A percentile compares a stretch with the other conserved stretches of the same genome.
These are phyloP conservation scores for Hesperia comma DNA, from an alignment of 2,888 invertebrate genomes.

Conservation along the genomic window DNA sequence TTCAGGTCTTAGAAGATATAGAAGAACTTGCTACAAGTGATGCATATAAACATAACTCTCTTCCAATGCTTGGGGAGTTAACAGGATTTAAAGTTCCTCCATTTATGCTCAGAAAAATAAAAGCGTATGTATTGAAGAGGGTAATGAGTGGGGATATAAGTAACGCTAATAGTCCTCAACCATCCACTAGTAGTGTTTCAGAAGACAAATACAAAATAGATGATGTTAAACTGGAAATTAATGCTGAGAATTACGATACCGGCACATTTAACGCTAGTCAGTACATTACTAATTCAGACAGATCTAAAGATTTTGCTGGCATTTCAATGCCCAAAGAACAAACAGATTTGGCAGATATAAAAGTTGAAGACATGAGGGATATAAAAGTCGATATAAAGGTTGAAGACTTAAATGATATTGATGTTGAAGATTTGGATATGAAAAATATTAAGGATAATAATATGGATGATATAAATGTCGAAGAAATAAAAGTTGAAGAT, in stretches of 20 bases:
- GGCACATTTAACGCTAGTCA: constrained; percentile 71
- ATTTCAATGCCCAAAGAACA: constrained; percentile 71
- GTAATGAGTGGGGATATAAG: constrained; percentile 63
- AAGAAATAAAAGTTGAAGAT: constrained; percentile 73
- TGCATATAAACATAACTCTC: constrained; percentile 87
- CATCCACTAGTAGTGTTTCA: constrained; percentile 62
- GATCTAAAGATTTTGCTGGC: constrained; percentile 69
- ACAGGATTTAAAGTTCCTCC: constrained; percentile 90
- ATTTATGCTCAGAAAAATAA: constrained; percentile 90
- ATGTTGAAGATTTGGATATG: constrained; percentile 72
- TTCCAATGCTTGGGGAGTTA: constrained; percentile 86
- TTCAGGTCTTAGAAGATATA: constrained; percentile 88
- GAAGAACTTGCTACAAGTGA: constrained; percentile 89
- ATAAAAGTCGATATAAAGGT: constrained; percentile 78
- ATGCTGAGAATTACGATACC: constrained; percentile 67
- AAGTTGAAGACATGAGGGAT: constrained; percentile 78
- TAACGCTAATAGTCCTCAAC: constrained; percentile 70
- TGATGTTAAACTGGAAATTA: constrained; percentile 68
- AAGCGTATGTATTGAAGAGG: constrained; percentile 83
- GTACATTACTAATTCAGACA: constrained; percentile 66
- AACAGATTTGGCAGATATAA: constrained; percentile 74
- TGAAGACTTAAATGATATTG: constrained; percentile 73
- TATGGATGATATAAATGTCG: constrained; percentile 70
- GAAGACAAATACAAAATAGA: constrained; percentile 72
- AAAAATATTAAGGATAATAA: constrained; percentile 71